Percentiles rank a stretch among this genome's conserved stretches.
Evolutionary conservation across 2,113 vertebrate species (phyloP).

Genomic region (Lagenorhynchus albirostris): DNA sequence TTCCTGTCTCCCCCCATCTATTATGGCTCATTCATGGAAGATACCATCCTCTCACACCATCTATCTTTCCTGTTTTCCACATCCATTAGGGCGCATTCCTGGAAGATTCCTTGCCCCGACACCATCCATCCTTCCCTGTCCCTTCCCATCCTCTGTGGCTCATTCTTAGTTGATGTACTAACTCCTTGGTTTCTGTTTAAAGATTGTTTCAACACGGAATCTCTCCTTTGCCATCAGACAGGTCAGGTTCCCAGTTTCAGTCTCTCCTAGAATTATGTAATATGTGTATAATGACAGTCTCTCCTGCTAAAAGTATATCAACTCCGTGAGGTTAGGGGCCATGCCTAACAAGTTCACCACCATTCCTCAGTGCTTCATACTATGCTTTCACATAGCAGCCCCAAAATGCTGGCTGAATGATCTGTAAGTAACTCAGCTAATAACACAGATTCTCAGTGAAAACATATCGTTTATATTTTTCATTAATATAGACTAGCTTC

Average conservation of each 20-base stretch:
- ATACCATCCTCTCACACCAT: not conserved
- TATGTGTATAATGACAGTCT: not conserved
- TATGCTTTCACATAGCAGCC: not conserved
- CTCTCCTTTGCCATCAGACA: not conserved
- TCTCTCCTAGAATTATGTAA: not conserved
- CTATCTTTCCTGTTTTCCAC: not conserved
- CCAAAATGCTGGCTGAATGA: not conserved
- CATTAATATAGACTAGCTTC: not conserved
- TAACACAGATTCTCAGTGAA: slow-evolving; percentile 3
- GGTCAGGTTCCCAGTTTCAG: not conserved
- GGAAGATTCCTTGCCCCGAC: not conserved
- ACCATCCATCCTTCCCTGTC: not conserved
- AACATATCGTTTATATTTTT: slow-evolving; percentile 24
- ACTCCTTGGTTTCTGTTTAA: not conserved
- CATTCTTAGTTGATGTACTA: not conserved
- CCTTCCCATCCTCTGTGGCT: not conserved
- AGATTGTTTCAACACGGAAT: not conserved
- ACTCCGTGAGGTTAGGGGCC: not conserved
- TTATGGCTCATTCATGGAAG: not conserved
- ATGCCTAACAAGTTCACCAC: not conserved
- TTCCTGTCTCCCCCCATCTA: not conserved
- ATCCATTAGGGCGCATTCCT: not conserved
- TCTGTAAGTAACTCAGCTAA: not conserved
- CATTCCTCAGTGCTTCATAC: not conserved
- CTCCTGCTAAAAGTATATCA: not conserved